These are phyloP conservation scores for Gambusia holbrooki DNA, from an alignment of 2,113 vertebrate genomes.

Conservation along the genomic window DNA sequence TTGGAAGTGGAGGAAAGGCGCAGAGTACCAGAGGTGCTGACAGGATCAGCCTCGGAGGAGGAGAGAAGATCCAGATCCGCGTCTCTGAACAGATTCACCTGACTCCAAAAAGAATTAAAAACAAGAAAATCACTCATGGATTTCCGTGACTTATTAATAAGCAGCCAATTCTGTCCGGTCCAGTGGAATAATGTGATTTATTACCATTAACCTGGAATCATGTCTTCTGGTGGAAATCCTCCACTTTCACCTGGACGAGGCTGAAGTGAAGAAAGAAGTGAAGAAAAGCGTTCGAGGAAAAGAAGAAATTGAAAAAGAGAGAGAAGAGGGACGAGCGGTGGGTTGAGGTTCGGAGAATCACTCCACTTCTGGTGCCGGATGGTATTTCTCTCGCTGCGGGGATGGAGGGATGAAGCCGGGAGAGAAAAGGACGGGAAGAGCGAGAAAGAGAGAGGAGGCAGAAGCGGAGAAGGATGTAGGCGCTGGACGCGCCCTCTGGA, in stretches of 20 bases:
- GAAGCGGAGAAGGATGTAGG: constrained; percentile 64
- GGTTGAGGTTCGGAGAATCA: neutral
- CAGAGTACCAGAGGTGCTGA: constrained; percentile 34
- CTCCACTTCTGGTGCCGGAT: constrained; percentile 40
- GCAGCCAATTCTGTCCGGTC: neutral
- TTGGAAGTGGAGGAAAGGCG: constrained; percentile 31
- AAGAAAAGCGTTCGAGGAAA: neutral
- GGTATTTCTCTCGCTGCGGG: constrained; percentile 45
- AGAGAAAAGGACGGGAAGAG: constrained; percentile 48
- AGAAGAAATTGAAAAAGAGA: neutral
- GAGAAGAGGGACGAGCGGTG: neutral
- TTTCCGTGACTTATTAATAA: neutral
- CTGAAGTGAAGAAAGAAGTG: constrained; percentile 5
- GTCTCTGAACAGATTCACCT: constrained; percentile 1
- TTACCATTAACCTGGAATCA: constrained; percentile 33
- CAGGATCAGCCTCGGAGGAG: constrained; percentile 7
- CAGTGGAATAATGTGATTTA: constrained; percentile 47
- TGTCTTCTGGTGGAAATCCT: constrained; percentile 51
- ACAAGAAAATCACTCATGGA: neutral
- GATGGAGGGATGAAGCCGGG: constrained; percentile 70
- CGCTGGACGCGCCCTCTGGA: constrained; percentile 63
- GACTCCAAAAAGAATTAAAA: neutral
- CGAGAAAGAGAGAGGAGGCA: constrained; percentile 48
- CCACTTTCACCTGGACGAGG: constrained; percentile 42
- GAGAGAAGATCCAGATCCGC: constrained; percentile 23